Evolutionary conservation across 2,113 vertebrate species (phyloP).

Genomic region (Sylvietta virens): DNA sequence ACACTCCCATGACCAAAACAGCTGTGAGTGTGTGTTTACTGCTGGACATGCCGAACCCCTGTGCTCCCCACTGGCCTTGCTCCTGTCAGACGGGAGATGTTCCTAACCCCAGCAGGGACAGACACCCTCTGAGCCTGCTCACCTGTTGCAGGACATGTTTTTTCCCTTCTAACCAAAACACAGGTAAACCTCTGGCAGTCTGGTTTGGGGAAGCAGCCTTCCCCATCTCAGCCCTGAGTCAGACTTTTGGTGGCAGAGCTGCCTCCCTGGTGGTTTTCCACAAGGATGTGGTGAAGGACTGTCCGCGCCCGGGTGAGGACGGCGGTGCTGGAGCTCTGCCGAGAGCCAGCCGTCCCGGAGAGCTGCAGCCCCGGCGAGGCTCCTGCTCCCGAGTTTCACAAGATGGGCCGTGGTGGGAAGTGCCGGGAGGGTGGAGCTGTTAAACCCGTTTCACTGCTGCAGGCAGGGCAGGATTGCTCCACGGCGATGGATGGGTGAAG

Average conservation of each 20-base stretch:
- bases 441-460: background rate
- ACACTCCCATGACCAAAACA: rapidly evolving
- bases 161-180: background rate
- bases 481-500: background rate
- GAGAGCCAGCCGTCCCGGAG: background rate
- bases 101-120: background rate
- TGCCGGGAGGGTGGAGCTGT: background rate
- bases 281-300: background rate
- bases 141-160: background rate
- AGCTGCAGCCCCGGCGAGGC: rapidly evolving
- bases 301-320: rapidly evolving
- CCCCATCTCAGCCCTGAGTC: too few species aligned
- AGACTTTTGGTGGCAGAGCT: background rate
- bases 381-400: background rate
- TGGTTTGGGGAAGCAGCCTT: background rate
- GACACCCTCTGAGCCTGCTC: background rate
- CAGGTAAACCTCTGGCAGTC: background rate
- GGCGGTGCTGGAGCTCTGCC: background rate
- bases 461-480: background rate
- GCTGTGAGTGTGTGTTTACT: background rate
- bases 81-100: background rate
- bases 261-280: background rate
- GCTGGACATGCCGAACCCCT: background rate
- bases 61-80: background rate
- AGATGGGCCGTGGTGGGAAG: background rate